Evolutionary conservation across 2,113 vertebrate species (phyloP).

Genomic region (Bucco capensis): DNA sequence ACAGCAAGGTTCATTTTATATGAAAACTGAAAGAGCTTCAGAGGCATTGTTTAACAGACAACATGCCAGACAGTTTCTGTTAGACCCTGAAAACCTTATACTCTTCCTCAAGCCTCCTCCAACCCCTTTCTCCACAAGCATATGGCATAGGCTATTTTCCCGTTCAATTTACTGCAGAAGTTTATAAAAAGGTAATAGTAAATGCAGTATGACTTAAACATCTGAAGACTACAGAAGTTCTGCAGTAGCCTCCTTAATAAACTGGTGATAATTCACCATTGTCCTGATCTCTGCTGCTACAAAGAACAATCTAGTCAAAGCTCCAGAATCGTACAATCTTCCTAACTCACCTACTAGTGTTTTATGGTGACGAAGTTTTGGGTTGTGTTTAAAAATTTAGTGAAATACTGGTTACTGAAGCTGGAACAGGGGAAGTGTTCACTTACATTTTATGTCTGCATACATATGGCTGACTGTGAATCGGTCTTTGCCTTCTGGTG

Average conservation of each 20-base stretch:
- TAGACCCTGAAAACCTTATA: not conserved
- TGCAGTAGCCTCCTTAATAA: not conserved
- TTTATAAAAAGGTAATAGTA: not conserved
- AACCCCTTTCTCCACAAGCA: not conserved
- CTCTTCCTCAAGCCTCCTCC: not conserved
- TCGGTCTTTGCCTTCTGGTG: constrained; percentile 95
- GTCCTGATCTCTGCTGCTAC: not conserved
- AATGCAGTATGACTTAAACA: not conserved
- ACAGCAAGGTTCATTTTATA: not conserved
- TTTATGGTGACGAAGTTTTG: not conserved
- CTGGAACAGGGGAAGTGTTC: not conserved
- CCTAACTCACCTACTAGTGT: not conserved
- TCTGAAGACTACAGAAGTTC: not conserved
- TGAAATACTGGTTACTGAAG: not conserved
- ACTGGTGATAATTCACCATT: not conserved
- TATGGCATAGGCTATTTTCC: not conserved
- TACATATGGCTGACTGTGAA: constrained; percentile 96
- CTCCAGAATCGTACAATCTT: not conserved
- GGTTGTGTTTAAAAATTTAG: not conserved
- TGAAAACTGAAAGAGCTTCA: not conserved
- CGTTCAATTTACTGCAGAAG: not conserved
- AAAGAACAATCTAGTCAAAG: not conserved
- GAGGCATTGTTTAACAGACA: not conserved
- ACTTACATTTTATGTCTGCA: constrained; percentile 97
- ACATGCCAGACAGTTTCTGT: not conserved